Evolutionary conservation across 2,888 invertebrate species (phyloP), one percentile per base, ranked within the genome.

Genomic region (Exephanes ischioxanthus): DNA sequence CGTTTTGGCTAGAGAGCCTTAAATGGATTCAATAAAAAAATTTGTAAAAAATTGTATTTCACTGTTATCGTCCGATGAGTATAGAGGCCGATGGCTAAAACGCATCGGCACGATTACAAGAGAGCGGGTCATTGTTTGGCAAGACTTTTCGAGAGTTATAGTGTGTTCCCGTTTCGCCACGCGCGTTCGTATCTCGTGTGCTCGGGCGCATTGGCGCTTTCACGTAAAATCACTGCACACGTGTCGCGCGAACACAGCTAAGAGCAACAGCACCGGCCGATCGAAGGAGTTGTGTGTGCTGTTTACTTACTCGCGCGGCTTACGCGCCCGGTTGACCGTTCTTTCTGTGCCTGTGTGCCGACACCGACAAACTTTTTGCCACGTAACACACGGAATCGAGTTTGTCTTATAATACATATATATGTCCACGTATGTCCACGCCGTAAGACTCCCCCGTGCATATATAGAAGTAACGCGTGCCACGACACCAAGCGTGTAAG

Each of bases 191-290:
- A 84, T 84, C 86, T 81, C 71, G 30, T 41, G 58, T 48, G 71
- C 45, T 71, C 45, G 58, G 63, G 83, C 78, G 63, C 81, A 81
- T 80, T 81, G 81, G 72, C 11, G 86, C 86, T 83, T 87, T 88
- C 84, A 85, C 86, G 83, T 85, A 80, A 85, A 86, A 84, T 84
- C 77, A 78, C 30, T 45, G 85, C 80, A 79, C 84, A 82, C 86
- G 86, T 86, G 86, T 86, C 77, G 77, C 45, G 58, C 79, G 68
- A 58, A 45, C 71, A 66, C 48, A 63, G 14, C 45, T 14, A 6
- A 63, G 68, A 16, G 58, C 55, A 73, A 51, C 68, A 73, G 76
- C 80, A 45, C 73, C 22, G 45, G 14, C 37, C 16, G 30, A 48
- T 9, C 37, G 33, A 70, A 48, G 30, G 58, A 55, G 53, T 6